Evolutionary conservation across 2,888 invertebrate genomes (phyloP).

Genomic region (Ypsolopha sequella): DNA sequence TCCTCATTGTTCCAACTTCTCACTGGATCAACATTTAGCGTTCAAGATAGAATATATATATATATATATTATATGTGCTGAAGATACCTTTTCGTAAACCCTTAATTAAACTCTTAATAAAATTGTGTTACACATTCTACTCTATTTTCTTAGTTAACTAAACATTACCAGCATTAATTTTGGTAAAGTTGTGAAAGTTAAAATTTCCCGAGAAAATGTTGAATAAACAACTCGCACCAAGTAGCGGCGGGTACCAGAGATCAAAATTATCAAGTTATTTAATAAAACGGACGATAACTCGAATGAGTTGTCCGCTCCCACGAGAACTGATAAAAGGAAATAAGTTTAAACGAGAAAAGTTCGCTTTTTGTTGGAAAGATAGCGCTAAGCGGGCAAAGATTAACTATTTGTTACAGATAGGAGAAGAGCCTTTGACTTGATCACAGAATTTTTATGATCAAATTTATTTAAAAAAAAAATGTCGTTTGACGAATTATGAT

Average conservation of each 20-base stretch:
- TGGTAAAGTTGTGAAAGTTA: neutral
- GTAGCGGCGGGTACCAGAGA: conserved; percentile 23
- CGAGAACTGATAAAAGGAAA: conserved; percentile 47
- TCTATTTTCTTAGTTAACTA: too few relatives aligned
- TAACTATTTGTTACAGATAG: neutral
- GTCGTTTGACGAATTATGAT: too few relatives aligned
- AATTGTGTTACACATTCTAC: too few relatives aligned
- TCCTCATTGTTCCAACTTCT: too few relatives aligned
- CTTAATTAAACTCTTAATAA: too few relatives aligned
- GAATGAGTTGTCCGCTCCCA: conserved; percentile 25
- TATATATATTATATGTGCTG: too few relatives aligned
- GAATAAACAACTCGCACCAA: conserved; percentile 38
- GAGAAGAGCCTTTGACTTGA: neutral
- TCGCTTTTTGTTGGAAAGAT: conserved; percentile 13
- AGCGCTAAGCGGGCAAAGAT: conserved; percentile 4
- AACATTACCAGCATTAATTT: neutral
- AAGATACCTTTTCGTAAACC: too few relatives aligned
- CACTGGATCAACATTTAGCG: too few relatives aligned
- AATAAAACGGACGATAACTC: conserved; percentile 54
- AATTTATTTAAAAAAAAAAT: too few relatives aligned
- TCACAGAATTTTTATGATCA: too few relatives aligned
- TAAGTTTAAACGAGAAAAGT: conserved; percentile 66
- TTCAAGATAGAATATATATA: too few relatives aligned
- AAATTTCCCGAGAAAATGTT: neutral
- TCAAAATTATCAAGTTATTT: conserved; percentile 63